phyloP scores from a whole-genome alignment of 2,888 invertebrate genomes.

The Gonocerus acuteangulatus region DNA sequence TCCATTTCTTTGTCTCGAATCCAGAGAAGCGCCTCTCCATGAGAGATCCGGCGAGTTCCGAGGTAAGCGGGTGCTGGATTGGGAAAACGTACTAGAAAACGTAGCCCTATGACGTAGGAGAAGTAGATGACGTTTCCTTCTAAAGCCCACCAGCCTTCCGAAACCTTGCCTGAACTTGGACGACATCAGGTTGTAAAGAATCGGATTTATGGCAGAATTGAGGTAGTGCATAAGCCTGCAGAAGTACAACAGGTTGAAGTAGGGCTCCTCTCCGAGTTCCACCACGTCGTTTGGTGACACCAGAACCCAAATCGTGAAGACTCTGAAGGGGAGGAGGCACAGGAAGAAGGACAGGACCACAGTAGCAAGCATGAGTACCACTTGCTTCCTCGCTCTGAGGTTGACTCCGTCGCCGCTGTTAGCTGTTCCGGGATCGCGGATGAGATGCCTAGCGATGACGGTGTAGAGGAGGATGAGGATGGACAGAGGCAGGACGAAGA shows the following conservation, averaged over 20 bases:
- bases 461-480: slow-evolving; percentile 73
- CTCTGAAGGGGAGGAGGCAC: slow-evolving; percentile 77
- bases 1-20: slow-evolving; percentile 40
- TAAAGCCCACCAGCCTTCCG: slow-evolving; percentile 33
- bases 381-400: slow-evolving; percentile 67
- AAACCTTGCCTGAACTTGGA: slow-evolving; percentile 81
- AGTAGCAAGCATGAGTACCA: slow-evolving; percentile 77
- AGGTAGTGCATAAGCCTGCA: slow-evolving; percentile 79
- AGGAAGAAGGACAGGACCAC: slow-evolving; percentile 82
- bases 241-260: slow-evolving; percentile 74
- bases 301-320: slow-evolving; percentile 75
- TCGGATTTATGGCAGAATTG: slow-evolving; percentile 84
- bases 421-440: slow-evolving; percentile 50
- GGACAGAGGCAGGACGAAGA: slow-evolving; percentile 73
- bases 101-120: slow-evolving; percentile 36
- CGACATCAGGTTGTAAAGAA: slow-evolving; percentile 86
- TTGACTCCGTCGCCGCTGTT: slow-evolving; percentile 50
- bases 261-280: slow-evolving; percentile 65
- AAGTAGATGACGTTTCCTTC: slow-evolving; percentile 31
- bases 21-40: slow-evolving; percentile 36
- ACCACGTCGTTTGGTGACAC: slow-evolving; percentile 63
- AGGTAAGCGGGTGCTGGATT: slow-evolving; percentile 34
- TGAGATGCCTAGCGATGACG: slow-evolving; percentile 73
- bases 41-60: slow-evolving; percentile 37
- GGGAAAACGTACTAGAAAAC: slow-evolving; percentile 37